Conservation (phyloP, 2,888 invertebrate species). For the Ectobius pallidus region DNA sequence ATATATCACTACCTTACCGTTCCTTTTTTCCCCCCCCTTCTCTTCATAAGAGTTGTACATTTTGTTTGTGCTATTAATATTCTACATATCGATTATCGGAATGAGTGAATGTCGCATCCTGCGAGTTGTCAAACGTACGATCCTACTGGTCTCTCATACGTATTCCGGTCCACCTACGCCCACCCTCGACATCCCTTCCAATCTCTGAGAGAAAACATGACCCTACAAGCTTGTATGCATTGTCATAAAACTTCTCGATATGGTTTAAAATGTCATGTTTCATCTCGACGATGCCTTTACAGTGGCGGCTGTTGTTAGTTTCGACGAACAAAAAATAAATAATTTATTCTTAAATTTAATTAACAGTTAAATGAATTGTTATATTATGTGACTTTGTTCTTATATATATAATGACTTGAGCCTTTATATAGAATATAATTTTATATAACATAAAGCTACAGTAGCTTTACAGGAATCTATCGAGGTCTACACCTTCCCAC, state of each 20-base stretch:
- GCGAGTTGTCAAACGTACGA: background rate
- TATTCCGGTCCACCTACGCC: background rate
- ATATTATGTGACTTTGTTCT: too few species aligned
- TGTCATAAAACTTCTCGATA: slow-evolving; percentile 28
- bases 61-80: background rate
- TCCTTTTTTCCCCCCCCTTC: background rate
- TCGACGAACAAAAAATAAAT: too few species aligned
- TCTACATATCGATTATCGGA: background rate
- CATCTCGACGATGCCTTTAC: slow-evolving; percentile 14
- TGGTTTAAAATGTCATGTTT: slow-evolving; percentile 29
- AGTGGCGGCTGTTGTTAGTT: slow-evolving; percentile 25
- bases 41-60: background rate
- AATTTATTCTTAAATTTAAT: too few species aligned
- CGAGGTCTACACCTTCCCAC: too few species aligned
- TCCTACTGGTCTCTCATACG: background rate
- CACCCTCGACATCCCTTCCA: background rate
- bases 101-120: slow-evolving; percentile 6
- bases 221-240: slow-evolving; percentile 22
- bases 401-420: too few species aligned
- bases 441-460: too few species aligned
- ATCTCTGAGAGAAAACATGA: too few species aligned
- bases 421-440: too few species aligned
- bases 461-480: too few species aligned
- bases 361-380: too few species aligned
- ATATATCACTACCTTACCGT: too few species aligned